Evolutionary conservation across 2,888 invertebrate species (phyloP), one percentile per base, ranked within the genome.

Genomic region (Girardia tigrina): DNA sequence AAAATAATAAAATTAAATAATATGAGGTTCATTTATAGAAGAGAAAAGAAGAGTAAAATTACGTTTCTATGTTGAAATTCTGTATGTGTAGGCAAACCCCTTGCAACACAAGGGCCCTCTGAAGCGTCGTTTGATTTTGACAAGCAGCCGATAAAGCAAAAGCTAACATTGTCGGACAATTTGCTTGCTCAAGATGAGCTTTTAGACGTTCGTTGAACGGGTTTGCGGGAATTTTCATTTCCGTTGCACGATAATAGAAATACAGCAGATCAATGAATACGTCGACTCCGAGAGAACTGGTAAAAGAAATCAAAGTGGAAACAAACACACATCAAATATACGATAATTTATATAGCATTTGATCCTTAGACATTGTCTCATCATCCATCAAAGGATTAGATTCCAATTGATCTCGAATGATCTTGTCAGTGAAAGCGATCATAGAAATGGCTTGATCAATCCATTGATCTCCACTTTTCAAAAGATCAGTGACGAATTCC

Each of bases 241-340:
- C 71, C 4, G 71, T 71, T 20, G 71, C 71, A 6, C 71, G 71
- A 29, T 71, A 71, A 71, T 71, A 71, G 26, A 71, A 29, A n/a
- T 71, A 71, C 2, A 71, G 23, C 23, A 71, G 23, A 29, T 29
- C 28, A 16, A 71, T 29, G 23, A 71, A 28, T 6, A 71, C 28
- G 28, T 71, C 71, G 28, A 29, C 71, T 28, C 71, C 29, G 71
- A 71, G 71, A 27, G 71, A 71, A 4, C 71, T 71, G 4, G 23
- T 6, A 16, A 2, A n/a, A 42, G 42, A 42, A 42, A n/a, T n/a
- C n/a, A n/a, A n/a, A n/a, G n/a, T n/a, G n/a, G n/a, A n/a, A n/a
- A n/a, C n/a, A n/a, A n/a, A n/a, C n/a, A n/a, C n/a, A n/a, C n/a
- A n/a, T n/a, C n/a, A n/a, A 8, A 56, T 23, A 56, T 56, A 56